Evolutionary conservation across 2,888 invertebrate genomes (phyloP).

Genomic region (Chrysotoxum bicinctum): DNA sequence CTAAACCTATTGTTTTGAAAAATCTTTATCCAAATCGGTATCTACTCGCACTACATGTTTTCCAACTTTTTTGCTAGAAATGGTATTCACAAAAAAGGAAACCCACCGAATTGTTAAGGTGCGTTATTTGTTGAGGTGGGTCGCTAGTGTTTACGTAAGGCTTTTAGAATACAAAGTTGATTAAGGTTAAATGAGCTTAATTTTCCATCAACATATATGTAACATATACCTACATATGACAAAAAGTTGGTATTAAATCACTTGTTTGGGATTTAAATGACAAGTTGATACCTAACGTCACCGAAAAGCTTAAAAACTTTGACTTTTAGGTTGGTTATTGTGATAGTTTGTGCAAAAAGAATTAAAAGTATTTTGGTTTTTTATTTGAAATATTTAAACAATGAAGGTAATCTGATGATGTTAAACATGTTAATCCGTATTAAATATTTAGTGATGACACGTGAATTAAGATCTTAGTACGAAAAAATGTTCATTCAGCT

Average conservation of each 20-base stretch:
- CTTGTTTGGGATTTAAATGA: background rate
- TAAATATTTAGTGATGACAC: constrained; percentile 2
- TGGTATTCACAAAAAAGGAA: background rate
- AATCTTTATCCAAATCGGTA: background rate
- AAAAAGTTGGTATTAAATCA: constrained; percentile 6
- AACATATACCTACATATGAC: background rate
- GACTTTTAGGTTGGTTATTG: background rate
- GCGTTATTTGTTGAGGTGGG: constrained; percentile 5
- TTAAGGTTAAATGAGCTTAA: constrained; percentile 19
- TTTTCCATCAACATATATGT: background rate
- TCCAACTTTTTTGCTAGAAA: background rate
- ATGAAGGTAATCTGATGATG: background rate
- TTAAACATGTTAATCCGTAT: background rate
- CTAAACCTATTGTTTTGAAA: constrained; percentile 7
- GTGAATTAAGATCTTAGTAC: background rate
- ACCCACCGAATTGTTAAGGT: constrained; percentile 3
- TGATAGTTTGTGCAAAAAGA: background rate
- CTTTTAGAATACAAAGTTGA: constrained; percentile 6
- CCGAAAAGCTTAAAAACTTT: constrained; percentile 2
- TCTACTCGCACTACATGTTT: background rate
- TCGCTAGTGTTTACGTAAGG: constrained; percentile 1
- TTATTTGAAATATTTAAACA: background rate
- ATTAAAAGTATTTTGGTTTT: background rate
- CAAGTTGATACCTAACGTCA: background rate
- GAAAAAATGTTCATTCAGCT: background rate